Conservation (phyloP, 2,888 invertebrate species). For the Pollenia labialis region DNA sequence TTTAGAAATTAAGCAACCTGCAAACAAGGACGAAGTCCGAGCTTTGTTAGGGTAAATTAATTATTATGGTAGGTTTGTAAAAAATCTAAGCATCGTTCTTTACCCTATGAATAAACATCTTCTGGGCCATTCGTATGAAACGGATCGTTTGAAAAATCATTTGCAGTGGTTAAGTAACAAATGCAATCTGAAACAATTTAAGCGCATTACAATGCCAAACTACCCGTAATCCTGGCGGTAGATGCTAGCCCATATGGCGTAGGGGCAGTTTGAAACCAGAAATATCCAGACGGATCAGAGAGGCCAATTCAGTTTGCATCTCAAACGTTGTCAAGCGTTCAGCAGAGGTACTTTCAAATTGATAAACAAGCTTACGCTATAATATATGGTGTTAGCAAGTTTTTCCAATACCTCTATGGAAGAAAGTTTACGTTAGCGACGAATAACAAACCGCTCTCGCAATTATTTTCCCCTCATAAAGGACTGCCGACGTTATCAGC, state of each 20-base stretch:
- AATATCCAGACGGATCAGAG: constrained; percentile 51
- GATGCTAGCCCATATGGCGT: constrained; percentile 77
- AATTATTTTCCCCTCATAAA: constrained; percentile 60
- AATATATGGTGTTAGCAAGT: constrained; percentile 80
- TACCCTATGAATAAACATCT: too few relatives aligned
- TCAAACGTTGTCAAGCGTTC: constrained; percentile 75
- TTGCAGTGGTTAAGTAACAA: constrained; percentile 70
- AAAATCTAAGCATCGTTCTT: too few relatives aligned
- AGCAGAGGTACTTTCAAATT: constrained; percentile 59
- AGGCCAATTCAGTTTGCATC: constrained; percentile 62
- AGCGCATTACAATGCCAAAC: constrained; percentile 74
- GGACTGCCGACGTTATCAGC: constrained; percentile 71
- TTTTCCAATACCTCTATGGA: constrained; percentile 82
- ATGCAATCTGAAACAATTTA: constrained; percentile 72
- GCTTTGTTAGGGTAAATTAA: too few relatives aligned
- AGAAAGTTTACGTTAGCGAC: constrained; percentile 73
- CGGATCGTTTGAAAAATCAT: constrained; percentile 26
- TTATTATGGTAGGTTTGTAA: too few relatives aligned
- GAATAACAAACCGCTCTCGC: constrained; percentile 74
- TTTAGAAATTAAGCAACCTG: too few relatives aligned
- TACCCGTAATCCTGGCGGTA: constrained; percentile 36
- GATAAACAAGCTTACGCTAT: constrained; percentile 76
- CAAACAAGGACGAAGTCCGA: too few relatives aligned
- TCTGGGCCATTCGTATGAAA: constrained; percentile 76
- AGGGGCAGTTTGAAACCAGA: constrained; percentile 57